These are phyloP conservation scores for Gymnoscelis rufifasciata DNA, from an alignment of 2,888 invertebrate species.

Conservation along the genomic window DNA sequence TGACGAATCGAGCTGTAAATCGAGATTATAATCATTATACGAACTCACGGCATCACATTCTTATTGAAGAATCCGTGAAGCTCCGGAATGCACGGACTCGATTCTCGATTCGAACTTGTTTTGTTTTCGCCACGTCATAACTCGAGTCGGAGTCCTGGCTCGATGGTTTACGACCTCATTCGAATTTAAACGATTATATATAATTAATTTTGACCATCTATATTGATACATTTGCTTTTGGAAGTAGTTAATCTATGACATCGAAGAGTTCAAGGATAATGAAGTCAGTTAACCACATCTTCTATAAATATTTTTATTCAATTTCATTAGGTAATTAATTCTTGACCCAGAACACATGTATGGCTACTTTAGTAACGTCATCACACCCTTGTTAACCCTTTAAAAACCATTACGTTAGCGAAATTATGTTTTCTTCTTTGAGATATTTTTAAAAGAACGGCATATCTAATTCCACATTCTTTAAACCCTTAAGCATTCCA, in stretches of 20 bases:
- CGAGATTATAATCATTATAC: conserved; percentile 75
- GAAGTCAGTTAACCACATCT: no score
- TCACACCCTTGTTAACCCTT: no score
- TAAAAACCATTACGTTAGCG: no score
- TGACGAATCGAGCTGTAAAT: conserved; percentile 75
- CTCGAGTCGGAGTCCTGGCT: conserved; percentile 53
- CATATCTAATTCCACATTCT: no score
- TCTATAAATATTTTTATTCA: no score
- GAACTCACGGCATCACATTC: conserved; percentile 63
- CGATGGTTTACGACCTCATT: conserved; percentile 31
- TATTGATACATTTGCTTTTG: background rate
- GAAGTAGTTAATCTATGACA: no score
- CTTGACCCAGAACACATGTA: no score
- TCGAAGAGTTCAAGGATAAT: background rate
- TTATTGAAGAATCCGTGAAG: conserved; percentile 65
- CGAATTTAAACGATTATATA: conserved; percentile 23
- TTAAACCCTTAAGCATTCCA: no score
- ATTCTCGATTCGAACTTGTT: conserved; percentile 73
- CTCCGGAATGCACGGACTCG: conserved; percentile 74
- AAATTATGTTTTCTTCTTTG: no score
- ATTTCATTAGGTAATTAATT: no score
- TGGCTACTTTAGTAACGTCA: no score
- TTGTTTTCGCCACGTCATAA: conserved; percentile 78
- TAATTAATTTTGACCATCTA: background rate
- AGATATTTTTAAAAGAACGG: no score